Evolutionary conservation across 2,797 vertebrate species (phyloP).

Genomic region (Ataeniobius toweri): DNA sequence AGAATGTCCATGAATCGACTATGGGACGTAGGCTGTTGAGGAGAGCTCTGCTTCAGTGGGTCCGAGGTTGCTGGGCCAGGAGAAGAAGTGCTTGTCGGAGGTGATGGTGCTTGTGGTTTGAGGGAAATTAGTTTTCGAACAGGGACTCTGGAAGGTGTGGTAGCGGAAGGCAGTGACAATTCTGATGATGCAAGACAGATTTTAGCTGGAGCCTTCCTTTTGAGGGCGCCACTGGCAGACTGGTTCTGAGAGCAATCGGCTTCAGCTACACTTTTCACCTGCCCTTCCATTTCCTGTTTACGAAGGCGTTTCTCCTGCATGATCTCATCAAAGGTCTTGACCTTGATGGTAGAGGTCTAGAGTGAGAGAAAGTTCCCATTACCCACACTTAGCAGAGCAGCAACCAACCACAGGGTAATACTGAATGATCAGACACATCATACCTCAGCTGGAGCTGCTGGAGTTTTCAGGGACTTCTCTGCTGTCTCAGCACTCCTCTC

Average conservation of each 20-base stretch:
- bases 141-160: constrained; percentile 20
- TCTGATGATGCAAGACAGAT: not conserved
- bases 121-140: constrained; percentile 46
- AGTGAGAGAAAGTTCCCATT: constrained; percentile 1
- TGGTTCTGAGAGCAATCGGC: constrained; percentile 30
- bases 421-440: not conserved
- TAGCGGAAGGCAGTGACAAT: constrained; percentile 27
- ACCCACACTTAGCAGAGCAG: not conserved
- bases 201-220: constrained; percentile 39
- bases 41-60: constrained; percentile 23
- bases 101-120: constrained; percentile 40
- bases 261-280: constrained; percentile 37
- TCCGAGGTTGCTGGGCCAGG: not conserved
- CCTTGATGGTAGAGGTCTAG: constrained; percentile 72
- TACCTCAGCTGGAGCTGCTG: constrained; percentile 61
- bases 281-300: constrained; percentile 74
- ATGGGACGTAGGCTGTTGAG: not conserved
- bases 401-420: not conserved
- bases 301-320: constrained; percentile 86
- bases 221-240: constrained; percentile 19
- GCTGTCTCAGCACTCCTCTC: constrained; percentile 47
- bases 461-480: constrained; percentile 45
- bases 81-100: constrained; percentile 3
- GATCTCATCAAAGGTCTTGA: constrained; percentile 89
- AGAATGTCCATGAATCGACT: constrained; percentile 26